Conservation (phyloP, 2,797 vertebrate genomes). For the Odontamblyopus lacepedii region DNA sequence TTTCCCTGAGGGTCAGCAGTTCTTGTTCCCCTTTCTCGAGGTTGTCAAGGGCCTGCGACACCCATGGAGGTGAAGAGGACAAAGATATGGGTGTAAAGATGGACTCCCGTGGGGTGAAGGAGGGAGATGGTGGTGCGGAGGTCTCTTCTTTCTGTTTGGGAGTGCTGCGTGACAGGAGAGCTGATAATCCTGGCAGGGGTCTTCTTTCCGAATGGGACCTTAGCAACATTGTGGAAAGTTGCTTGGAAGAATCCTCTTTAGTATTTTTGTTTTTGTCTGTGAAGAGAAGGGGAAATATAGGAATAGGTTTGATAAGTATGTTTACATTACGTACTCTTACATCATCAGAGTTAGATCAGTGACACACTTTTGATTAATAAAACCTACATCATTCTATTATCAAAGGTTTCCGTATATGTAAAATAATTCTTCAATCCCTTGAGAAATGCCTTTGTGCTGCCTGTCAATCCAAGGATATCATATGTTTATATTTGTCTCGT, state of each 20-base stretch:
- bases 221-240: conserved; percentile 52
- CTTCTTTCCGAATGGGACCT: conserved; percentile 70
- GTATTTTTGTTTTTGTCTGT: conserved; percentile 25
- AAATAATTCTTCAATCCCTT: conserved; percentile 18
- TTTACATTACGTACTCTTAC: background rate
- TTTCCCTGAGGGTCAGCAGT: conserved; percentile 66
- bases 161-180: conserved; percentile 60
- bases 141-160: conserved; percentile 40
- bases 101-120: conserved; percentile 45
- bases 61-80: conserved; percentile 64
- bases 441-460: conserved; percentile 21
- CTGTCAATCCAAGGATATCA: conserved; percentile 30
- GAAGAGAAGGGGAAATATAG: conserved; percentile 34
- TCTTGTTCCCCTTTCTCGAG: conserved; percentile 69
- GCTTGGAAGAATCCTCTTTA: conserved; percentile 16
- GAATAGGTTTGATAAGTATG: background rate
- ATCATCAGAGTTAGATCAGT: background rate
- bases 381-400: background rate
- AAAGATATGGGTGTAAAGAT: conserved; percentile 48
- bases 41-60: conserved; percentile 69
- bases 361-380: background rate
- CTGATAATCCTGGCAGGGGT: conserved; percentile 68
- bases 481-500: conserved; percentile 21
- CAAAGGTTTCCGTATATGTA: conserved; percentile 1
- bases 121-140: conserved; percentile 33